phyloP scores from a whole-genome alignment of 1,140 invertebrate species.

The Ceratitis capitata region DNA sequence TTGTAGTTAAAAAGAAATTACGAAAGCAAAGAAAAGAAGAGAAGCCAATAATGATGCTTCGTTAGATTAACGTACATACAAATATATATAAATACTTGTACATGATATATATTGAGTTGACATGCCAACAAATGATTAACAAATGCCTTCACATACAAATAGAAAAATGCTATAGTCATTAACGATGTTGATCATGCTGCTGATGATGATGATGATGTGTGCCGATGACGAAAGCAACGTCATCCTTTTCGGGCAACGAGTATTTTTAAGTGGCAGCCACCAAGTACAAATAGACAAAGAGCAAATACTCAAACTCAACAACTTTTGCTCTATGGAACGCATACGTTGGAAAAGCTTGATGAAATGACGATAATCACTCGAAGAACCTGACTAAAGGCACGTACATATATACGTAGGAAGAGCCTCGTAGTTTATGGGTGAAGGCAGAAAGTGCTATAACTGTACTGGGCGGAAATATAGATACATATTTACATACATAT shows the following conservation, averaged over 20 bases:
- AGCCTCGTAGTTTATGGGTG: background rate
- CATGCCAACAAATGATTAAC: background rate
- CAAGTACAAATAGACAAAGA: background rate
- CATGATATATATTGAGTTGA: background rate
- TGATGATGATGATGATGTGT: slow-evolving; percentile 13
- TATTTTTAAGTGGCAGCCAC: background rate
- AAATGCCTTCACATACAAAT: background rate
- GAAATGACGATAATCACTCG: slow-evolving; percentile 24
- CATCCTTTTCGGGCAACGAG: background rate
- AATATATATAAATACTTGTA: background rate
- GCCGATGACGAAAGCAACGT: slow-evolving; percentile 24
- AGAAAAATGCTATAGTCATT: background rate
- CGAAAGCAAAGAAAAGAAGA: background rate
- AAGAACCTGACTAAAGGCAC: background rate
- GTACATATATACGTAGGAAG: background rate
- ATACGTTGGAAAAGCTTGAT: background rate
- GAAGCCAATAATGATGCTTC: background rate
- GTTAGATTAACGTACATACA: background rate
- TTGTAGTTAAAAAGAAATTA: background rate
- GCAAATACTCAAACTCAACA: background rate
- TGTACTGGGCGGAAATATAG: background rate
- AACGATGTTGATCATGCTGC: no score
- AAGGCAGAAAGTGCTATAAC: background rate
- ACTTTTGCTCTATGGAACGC: background rate
- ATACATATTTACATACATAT: background rate